These are phyloP conservation scores for Hycleus phaleratus DNA, from an alignment of 1,140 invertebrate species.

Conservation along the genomic window DNA sequence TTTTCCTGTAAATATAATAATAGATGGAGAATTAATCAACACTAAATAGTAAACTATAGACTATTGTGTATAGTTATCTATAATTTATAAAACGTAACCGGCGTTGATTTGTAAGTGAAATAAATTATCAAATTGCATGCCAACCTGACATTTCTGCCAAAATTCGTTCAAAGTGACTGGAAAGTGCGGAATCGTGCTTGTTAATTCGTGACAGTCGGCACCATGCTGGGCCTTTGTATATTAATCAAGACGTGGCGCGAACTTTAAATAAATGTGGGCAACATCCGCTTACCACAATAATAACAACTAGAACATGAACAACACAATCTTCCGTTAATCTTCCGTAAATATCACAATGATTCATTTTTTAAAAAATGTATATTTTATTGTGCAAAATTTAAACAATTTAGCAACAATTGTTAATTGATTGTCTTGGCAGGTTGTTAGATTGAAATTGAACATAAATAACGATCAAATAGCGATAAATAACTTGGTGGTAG, in stretches of 20 bases:
- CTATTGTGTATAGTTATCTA: background rate
- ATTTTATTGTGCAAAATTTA: background rate
- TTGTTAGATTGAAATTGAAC: constrained; percentile 9
- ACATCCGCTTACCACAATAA: background rate
- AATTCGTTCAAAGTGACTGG: constrained; percentile 25
- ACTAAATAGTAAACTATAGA: too few relatives aligned
- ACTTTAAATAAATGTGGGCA: constrained; percentile 4
- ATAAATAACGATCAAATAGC: constrained; percentile 16
- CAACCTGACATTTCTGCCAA: constrained; percentile 24
- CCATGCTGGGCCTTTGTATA: constrained; percentile 21
- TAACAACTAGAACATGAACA: background rate
- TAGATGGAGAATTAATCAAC: too few relatives aligned
- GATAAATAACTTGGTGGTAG: constrained; percentile 4
- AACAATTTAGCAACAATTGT: background rate
- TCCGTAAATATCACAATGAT: background rate
- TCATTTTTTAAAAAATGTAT: background rate
- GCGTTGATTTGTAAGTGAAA: constrained; percentile 30
- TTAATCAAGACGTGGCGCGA: constrained; percentile 16
- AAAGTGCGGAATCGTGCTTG: constrained; percentile 25
- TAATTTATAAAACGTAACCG: constrained; percentile 15
- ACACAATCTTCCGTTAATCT: background rate
- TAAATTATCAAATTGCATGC: constrained; percentile 32
- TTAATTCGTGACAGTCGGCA: constrained; percentile 29
- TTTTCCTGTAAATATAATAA: constrained; percentile 1
- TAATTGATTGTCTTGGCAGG: constrained; percentile 14